A percentile compares a stretch with the other conserved stretches of the same genome.
Conservation (phyloP, 2,888 invertebrate species). For the Laspeyria flexula region DNA sequence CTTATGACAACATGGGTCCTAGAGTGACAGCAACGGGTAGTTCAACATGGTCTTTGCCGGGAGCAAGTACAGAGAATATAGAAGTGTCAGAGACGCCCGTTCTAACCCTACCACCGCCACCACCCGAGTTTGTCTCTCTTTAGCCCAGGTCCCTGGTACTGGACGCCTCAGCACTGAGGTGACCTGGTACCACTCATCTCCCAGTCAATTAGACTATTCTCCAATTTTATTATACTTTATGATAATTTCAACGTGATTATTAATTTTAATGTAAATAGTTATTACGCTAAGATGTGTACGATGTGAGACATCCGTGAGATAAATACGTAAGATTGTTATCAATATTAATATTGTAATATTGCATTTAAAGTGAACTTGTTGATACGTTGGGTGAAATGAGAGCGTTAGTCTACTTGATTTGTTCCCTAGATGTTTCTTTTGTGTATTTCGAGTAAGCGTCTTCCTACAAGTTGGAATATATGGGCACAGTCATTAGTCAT, state of each 20-base stretch:
- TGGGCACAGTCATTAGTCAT: conserved; percentile 38
- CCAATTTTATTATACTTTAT: conserved; percentile 71
- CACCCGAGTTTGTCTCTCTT: conserved; percentile 82
- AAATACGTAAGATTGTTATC: conserved; percentile 82
- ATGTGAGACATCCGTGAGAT: conserved; percentile 81
- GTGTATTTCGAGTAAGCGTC: conserved; percentile 74
- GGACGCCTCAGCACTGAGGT: conserved; percentile 77
- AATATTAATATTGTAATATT: conserved; percentile 72
- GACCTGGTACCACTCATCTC: conserved; percentile 76
- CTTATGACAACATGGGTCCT: conserved; percentile 96
- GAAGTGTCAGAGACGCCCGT: conserved; percentile 77
- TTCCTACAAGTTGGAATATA: conserved; percentile 62
- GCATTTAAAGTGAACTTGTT: conserved; percentile 73
- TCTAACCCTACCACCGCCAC: conserved; percentile 84
- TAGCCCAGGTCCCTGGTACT: conserved; percentile 83
- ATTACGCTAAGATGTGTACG: conserved; percentile 65
- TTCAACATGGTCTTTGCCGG: conserved; percentile 93
- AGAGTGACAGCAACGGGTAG: conserved; percentile 95
- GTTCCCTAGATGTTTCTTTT: conserved; percentile 72
- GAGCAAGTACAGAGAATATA: conserved; percentile 70
- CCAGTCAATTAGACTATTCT: conserved; percentile 82
- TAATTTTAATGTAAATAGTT: conserved; percentile 74
- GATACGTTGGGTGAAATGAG: conserved; percentile 66
- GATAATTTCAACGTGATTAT: conserved; percentile 71
- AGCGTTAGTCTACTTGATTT: conserved; percentile 60